These are phyloP conservation scores for Donacobius atricapilla DNA, from an alignment of 2,113 vertebrate genomes.

Conservation along the genomic window DNA sequence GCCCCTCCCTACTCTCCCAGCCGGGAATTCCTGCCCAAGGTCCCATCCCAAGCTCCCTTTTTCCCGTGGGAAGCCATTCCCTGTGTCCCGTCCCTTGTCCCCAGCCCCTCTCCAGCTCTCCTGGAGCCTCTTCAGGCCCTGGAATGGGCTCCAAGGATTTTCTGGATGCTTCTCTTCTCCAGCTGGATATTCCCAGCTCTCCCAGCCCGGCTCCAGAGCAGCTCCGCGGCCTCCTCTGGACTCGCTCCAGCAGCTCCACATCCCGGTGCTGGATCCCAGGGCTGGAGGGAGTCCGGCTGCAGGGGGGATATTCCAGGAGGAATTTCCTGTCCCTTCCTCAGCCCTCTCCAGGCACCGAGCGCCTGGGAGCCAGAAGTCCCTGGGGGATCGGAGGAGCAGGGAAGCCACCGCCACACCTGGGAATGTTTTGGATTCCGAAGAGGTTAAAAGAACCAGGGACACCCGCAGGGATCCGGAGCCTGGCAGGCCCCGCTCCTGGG, in stretches of 20 bases:
- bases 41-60: background rate
- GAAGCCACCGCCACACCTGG: background rate
- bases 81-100: accelerated
- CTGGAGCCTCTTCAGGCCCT: accelerated
- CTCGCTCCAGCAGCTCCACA: background rate
- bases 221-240: background rate
- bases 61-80: background rate
- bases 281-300: background rate
- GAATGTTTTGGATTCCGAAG: background rate
- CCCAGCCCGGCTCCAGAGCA: background rate
- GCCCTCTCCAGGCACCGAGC: accelerated
- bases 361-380: background rate
- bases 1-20: too few species aligned
- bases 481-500: accelerated
- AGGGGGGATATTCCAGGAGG: background rate
- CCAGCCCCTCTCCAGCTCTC: background rate
- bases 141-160: background rate
- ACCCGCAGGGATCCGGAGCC: accelerated
- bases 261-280: accelerated
- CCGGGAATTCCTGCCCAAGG: background rate
- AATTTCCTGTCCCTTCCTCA: background rate
- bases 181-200: background rate
- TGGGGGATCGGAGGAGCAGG: background rate
- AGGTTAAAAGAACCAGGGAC: background rate
- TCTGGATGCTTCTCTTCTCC: background rate